Percentiles rank a stretch among this genome's conserved stretches.
Conservation (phyloP, 1,140 invertebrate species). For the Plodia interpunctella region DNA sequence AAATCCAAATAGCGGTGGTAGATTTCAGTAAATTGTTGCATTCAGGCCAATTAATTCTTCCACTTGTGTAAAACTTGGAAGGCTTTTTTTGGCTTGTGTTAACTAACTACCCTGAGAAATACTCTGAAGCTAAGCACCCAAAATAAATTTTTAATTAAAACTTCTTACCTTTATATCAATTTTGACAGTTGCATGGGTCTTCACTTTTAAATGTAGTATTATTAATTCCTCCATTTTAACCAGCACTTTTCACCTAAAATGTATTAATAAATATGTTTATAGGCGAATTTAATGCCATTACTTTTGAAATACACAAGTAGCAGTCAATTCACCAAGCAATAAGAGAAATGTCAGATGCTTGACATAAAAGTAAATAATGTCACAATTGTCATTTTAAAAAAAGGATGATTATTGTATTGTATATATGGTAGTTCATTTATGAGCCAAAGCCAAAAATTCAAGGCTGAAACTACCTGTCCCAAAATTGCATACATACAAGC, state of each 20-base stretch:
- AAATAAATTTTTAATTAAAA: neutral
- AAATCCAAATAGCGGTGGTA: too few relatives aligned
- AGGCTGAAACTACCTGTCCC: too few relatives aligned
- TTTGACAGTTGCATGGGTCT: neutral
- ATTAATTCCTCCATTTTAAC: neutral
- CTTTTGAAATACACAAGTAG: conserved; percentile 1
- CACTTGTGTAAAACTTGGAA: too few relatives aligned
- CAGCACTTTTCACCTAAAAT: neutral
- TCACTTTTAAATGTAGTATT: neutral
- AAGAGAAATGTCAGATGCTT: conserved; percentile 17
- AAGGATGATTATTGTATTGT: neutral
- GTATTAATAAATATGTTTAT: neutral
- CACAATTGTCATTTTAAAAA: neutral
- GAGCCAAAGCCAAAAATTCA: too few relatives aligned
- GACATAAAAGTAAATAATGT: conserved; percentile 16
- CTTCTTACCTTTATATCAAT: neutral
- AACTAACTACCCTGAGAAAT: neutral
- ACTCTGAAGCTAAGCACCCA: neutral
- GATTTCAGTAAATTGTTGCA: too few relatives aligned
- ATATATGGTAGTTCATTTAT: too few relatives aligned
- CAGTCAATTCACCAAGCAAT: neutral
- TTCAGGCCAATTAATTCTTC: too few relatives aligned
- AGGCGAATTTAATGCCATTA: neutral
- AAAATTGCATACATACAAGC: too few relatives aligned
- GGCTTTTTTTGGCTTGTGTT: too few relatives aligned